Evolutionary conservation across 2,888 invertebrate genomes (phyloP).

Genomic region (Chydorus sphaericus): DNA sequence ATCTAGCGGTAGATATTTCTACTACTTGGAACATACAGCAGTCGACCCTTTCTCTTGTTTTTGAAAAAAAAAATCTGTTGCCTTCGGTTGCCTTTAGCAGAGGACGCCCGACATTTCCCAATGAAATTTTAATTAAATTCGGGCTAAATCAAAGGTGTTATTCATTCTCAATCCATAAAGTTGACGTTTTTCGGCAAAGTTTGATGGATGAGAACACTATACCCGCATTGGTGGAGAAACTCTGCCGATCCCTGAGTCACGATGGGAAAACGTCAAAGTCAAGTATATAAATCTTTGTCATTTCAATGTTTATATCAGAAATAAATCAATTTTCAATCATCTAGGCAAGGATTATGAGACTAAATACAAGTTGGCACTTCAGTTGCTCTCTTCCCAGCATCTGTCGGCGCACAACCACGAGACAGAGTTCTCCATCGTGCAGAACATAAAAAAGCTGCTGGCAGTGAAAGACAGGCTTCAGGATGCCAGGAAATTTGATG

Average conservation of each 20-base stretch:
- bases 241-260: not conserved
- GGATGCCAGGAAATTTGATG: constrained; percentile 30
- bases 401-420: not conserved
- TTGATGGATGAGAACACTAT: constrained; percentile 9
- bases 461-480: constrained; percentile 24
- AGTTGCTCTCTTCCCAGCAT: not conserved
- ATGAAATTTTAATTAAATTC: no score
- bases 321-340: no score
- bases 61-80: not conserved
- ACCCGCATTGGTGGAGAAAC: constrained; percentile 3
- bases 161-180: no score
- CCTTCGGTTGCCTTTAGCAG: no score
- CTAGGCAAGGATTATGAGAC: constrained; percentile 2
- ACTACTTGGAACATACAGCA: not conserved
- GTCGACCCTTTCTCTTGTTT: not conserved
- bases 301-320: not conserved
- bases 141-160: no score
- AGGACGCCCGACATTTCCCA: no score
- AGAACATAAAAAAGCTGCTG: constrained; percentile 23
- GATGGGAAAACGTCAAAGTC: not conserved
- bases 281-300: not conserved
- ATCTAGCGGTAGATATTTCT: not conserved
- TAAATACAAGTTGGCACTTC: not conserved
- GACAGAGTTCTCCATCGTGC: constrained; percentile 21
- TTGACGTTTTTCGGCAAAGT: not conserved